Evolutionary conservation across 2,888 invertebrate species (phyloP).

Genomic region (Lochmaea capreae): DNA sequence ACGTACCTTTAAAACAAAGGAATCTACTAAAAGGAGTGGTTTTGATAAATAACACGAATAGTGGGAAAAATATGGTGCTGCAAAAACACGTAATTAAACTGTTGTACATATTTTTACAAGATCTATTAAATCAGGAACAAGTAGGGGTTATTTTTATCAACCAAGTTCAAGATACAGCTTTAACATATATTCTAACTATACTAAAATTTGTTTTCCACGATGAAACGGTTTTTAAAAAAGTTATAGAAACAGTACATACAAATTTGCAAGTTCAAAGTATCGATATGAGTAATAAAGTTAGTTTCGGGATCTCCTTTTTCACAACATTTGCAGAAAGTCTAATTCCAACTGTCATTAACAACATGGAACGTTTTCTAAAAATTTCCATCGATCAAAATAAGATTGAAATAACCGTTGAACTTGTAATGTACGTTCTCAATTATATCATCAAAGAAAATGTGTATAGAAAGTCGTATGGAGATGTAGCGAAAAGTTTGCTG

Average conservation of each 20-base stretch:
- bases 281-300: constrained; percentile 48
- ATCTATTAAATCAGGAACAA: constrained; percentile 38
- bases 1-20: constrained; percentile 52
- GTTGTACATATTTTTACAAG: constrained; percentile 42
- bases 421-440: constrained; percentile 42
- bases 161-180: constrained; percentile 48
- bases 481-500: constrained; percentile 44
- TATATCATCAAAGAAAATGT: constrained; percentile 42
- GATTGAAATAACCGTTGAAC: constrained; percentile 37
- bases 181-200: constrained; percentile 44
- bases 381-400: constrained; percentile 28
- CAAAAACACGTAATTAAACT: constrained; percentile 35
- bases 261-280: constrained; percentile 47
- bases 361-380: constrained; percentile 52
- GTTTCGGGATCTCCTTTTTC: constrained; percentile 56
- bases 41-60: constrained; percentile 43
- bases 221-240: constrained; percentile 45
- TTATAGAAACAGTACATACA: constrained; percentile 50
- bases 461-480: constrained; percentile 32
- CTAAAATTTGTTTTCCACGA: constrained; percentile 53
- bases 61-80: constrained; percentile 30
- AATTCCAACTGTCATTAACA: constrained; percentile 50
- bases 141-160: constrained; percentile 44
- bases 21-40: constrained; percentile 55
- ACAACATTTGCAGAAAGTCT: constrained; percentile 54